Base-by-base conservation (phyloP, 2,113 vertebrate species). In the Lagopus muta region DNA sequence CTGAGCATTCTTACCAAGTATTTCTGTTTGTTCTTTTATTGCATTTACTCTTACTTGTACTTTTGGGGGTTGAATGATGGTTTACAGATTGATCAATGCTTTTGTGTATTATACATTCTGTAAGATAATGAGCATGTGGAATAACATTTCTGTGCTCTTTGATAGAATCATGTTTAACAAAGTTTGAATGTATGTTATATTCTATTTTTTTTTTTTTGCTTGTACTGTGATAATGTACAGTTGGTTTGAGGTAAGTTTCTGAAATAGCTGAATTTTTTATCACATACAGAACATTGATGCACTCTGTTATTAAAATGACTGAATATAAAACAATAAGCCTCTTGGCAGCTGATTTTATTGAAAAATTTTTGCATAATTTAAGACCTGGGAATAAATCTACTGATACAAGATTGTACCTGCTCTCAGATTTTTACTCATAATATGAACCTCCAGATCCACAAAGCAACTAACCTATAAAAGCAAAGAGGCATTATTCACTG, bases 1-100 rank as follows among this genome's bases (percentile, higher is more conserved):
- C 94, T 90, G 95, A 91, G 45, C 80, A 3, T 27, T 92, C 73
- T 90, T 94, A 80, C 71, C 92, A 95, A 77, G 86, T 96, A 88
- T 95, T 97, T 94, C 45, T 96, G 64, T 84, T 84, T 69, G 0
- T 28, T 79, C 72, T 64, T 97, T 76, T 28, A 97, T 78, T 96
- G 77, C 79, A 43, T 90, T 95, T 96, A 65, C 27, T 47, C 38
- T 82, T 95, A 61, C 32, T 78, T 95, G 10, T 91, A 60, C 81
- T 82, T 93, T 69, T 90, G 90, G 88, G 85, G 40, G 74, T 69
- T 94, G 57, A 69, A 55, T 66, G 82, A 70, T 36, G 69, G 42
- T 10, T 22, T 90, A 32, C 73, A 69, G 8, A 82, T 77, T 79
- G 15, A 1, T 42, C 92, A 38, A 81, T 17, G 16, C 6, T 52